Evolutionary conservation across 2,113 vertebrate species (phyloP).

Genomic region (Cyphomyrus discorhynchus): DNA sequence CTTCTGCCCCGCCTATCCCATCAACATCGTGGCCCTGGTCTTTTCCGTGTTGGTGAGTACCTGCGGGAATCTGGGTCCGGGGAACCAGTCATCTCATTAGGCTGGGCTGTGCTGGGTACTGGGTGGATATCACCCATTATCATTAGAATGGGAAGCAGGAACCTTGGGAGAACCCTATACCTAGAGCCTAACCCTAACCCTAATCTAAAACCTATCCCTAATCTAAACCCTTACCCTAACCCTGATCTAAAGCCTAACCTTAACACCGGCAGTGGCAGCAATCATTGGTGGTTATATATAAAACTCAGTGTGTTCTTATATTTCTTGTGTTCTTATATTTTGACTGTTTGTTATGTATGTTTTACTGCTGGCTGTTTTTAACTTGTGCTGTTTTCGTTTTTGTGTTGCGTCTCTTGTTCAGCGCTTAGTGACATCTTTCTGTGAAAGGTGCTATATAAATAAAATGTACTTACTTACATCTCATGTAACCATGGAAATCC

Average conservation of each 20-base stretch:
- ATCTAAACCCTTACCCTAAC: too few relatives aligned
- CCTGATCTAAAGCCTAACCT: too few relatives aligned
- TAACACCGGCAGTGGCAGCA: background rate
- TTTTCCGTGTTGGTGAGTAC: slow-evolving; percentile 77
- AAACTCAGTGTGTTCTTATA: background rate
- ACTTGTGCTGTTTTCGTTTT: too few relatives aligned
- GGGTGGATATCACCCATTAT: background rate
- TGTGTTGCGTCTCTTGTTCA: background rate
- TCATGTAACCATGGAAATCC: background rate
- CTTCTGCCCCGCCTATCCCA: slow-evolving; percentile 75
- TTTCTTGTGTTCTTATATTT: background rate
- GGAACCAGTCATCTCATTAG: background rate
- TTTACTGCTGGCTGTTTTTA: too few relatives aligned
- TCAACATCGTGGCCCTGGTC: slow-evolving; percentile 77
- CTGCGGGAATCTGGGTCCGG: background rate
- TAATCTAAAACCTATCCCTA: too few relatives aligned
- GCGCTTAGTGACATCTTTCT: background rate
- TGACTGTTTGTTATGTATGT: too few relatives aligned
- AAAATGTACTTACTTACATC: background rate
- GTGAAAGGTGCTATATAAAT: background rate
- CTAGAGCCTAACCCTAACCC: background rate
- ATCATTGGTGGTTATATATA: background rate
- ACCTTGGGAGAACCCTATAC: background rate
- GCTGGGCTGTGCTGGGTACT: background rate
- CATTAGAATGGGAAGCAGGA: background rate